A percentile compares a stretch with the other conserved stretches of the same genome.
These are phyloP conservation scores for Plecotus auritus DNA, from an alignment of 2,113 vertebrate species.

Conservation along the genomic window DNA sequence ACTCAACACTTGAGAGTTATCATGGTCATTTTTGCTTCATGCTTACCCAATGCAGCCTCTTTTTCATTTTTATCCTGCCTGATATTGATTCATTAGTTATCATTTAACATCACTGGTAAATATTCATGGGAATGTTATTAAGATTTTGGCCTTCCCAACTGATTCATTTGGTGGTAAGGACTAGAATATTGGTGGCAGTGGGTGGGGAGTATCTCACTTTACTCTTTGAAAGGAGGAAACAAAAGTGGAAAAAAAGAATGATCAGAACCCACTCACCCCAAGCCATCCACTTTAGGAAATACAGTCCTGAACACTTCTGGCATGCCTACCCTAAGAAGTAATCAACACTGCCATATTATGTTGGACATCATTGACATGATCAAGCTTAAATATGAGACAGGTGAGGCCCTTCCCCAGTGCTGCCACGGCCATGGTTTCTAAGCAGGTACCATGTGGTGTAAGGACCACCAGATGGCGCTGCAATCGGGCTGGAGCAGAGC, in stretches of 20 bases:
- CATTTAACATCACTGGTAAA: background rate
- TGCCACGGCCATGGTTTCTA: background rate
- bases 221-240: background rate
- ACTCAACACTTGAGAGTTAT: background rate
- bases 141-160: background rate
- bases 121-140: background rate
- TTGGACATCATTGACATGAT: no score
- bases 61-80: background rate
- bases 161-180: background rate
- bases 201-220: background rate
- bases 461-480: no score
- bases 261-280: background rate
- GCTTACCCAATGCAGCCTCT: background rate
- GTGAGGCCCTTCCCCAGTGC: background rate
- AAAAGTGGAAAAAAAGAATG: background rate
- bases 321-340: background rate
- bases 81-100: background rate
- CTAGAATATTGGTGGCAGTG: background rate
- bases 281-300: background rate
- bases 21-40: background rate
- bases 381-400: background rate
- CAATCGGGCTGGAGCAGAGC: background rate
- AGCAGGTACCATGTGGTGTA: background rate
- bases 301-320: background rate
- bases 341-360: background rate